These are phyloP conservation scores for Dunckerocampus dactyliophorus DNA, from an alignment of 2,113 vertebrate genomes.

Conservation along the genomic window DNA sequence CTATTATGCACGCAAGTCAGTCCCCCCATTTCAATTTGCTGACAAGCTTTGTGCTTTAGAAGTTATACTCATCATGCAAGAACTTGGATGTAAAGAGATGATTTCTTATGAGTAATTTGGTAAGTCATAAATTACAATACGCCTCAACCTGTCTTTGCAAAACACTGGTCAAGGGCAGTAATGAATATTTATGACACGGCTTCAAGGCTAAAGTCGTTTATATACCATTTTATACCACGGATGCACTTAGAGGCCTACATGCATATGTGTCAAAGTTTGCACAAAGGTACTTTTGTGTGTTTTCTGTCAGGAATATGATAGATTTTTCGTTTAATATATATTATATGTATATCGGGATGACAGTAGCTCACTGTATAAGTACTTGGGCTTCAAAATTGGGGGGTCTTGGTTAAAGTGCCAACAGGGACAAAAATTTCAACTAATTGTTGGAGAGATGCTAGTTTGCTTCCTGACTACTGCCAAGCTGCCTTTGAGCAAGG, in stretches of 20 bases:
- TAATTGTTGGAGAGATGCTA: too few relatives aligned
- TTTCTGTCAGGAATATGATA: background rate
- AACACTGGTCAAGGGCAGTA: conserved; percentile 28
- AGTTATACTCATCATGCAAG: conserved; percentile 27
- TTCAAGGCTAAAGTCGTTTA: conserved; percentile 41
- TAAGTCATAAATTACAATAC: conserved; percentile 49
- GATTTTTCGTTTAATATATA: too few relatives aligned
- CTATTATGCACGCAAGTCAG: conserved; percentile 33
- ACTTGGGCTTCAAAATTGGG: too few relatives aligned
- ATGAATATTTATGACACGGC: conserved; percentile 45
- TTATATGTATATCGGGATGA: too few relatives aligned
- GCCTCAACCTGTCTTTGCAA: conserved; percentile 51
- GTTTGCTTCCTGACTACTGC: too few relatives aligned
- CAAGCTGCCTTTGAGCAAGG: too few relatives aligned
- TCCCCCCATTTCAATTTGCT: conserved; percentile 20
- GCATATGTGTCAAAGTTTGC: background rate
- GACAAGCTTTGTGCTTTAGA: conserved; percentile 5
- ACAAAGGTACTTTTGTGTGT: background rate
- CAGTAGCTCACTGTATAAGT: too few relatives aligned
- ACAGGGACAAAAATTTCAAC: too few relatives aligned
- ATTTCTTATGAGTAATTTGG: conserved; percentile 25
- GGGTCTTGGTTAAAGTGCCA: too few relatives aligned
- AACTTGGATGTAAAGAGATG: conserved; percentile 31
- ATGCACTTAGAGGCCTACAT: conserved; percentile 10
- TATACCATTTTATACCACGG: conserved; percentile 10